Base-by-base conservation (phyloP, 2,888 invertebrate species). In the Elegia similella region DNA sequence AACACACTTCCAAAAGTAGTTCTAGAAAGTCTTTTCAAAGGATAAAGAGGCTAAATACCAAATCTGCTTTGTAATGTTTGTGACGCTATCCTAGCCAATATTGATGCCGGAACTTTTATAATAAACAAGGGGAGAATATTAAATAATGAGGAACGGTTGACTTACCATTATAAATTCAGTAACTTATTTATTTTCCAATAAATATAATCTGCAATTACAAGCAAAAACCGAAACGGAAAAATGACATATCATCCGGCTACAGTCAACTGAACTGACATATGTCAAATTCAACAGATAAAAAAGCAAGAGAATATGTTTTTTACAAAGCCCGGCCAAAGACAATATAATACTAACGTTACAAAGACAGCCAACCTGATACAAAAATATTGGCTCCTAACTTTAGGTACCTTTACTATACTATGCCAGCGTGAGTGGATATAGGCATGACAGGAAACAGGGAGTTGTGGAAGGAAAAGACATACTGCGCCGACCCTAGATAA, bases 161-260 rank as follows among this genome's bases (percentile, higher is more conserved):
- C 23, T 29, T 15, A 42, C 12, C 13, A 52, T 48, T 48, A 43
- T 47, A 15, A 6, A 30, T 16, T 64, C 59, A 62, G 64, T 59
- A 60, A 58, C 62, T 58, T 59, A 59, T 58, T 65, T 66, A 60
- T 63, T 62, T 54, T 38, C n/a, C 12, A 2, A 34, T 58, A 61
- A 60, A 61, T 64, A 64, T 70, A 65, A 69, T 59, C 63, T 62
- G 58, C 61, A 61, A 70, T 64, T 65, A 64, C 65, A 66, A 57
- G 63, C 60, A 58, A 64, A 58, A 65, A 56, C 66, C 62, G 62
- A 65, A 76, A 78, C 79, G 69, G 76, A 83, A 88, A 85, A 86
- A 76, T 86, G 86, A 88, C 88, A 86, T 87, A 84, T 89, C 88
- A 89, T 88, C 61, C 76, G 73, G 63, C 59, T 54, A 59, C 56